phyloP scores from a whole-genome alignment of 1,140 invertebrate species.

The Augochlora pura region DNA sequence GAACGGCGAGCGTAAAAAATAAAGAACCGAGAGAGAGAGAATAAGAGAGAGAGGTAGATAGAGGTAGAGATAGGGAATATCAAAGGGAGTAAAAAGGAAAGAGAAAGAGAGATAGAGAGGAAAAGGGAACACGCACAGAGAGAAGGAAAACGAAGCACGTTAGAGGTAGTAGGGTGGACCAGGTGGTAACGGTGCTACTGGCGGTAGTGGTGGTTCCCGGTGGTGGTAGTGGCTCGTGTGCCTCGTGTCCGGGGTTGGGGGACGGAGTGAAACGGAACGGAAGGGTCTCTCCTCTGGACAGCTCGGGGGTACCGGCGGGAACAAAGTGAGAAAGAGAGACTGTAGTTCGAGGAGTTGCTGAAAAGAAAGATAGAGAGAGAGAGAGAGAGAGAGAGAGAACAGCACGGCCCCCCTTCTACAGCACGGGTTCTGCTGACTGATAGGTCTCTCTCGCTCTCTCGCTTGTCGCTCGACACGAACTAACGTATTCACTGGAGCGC shows the following conservation, averaged over 20 bases:
- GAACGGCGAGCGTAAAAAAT: background rate
- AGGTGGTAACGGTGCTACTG: constrained; percentile 51
- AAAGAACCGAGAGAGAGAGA: no score
- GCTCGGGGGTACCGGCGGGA: constrained; percentile 35
- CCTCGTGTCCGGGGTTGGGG: constrained; percentile 29
- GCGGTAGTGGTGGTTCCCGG: constrained; percentile 27
- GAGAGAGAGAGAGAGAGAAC: constrained; percentile 9
- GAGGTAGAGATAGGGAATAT: no score
- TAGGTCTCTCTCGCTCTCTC: constrained; percentile 8
- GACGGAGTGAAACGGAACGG: constrained; percentile 53
- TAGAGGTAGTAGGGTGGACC: constrained; percentile 45
- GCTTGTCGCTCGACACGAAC: constrained; percentile 29
- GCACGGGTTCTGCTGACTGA: no score
- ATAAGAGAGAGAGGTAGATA: no score
- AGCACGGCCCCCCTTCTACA: background rate
- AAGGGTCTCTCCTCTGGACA: constrained; percentile 38
- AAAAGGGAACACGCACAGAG: background rate
- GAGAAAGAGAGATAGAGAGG: no score
- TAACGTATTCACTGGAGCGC: constrained; percentile 64
- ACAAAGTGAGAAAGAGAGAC: constrained; percentile 30
- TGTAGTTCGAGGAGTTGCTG: background rate
- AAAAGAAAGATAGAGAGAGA: background rate
- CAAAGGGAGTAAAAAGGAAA: no score
- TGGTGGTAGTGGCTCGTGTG: constrained; percentile 40
- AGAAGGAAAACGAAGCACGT: background rate